Evolutionary conservation across 2,113 vertebrate genomes (phyloP).

Genomic region (Atlantisia rogersi): DNA sequence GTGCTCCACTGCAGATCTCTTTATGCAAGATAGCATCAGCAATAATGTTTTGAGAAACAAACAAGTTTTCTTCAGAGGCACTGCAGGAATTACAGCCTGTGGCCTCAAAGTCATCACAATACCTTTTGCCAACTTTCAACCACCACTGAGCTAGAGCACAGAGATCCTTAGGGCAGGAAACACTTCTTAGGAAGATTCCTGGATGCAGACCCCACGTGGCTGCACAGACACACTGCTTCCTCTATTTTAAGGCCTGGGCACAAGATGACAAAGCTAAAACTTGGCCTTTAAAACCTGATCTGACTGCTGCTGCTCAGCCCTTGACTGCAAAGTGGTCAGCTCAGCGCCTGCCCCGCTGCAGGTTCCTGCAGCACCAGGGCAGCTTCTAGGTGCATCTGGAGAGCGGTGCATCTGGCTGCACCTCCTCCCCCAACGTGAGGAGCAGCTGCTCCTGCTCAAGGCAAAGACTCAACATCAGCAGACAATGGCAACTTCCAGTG

Average conservation of each 20-base stretch:
- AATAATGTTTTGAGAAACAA: background rate
- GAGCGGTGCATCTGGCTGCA: rapidly evolving
- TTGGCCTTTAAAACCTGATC: background rate
- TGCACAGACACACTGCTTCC: background rate
- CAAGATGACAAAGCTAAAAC: background rate
- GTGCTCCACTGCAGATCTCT: too few species aligned
- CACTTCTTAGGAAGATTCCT: background rate
- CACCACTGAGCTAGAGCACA: rapidly evolving
- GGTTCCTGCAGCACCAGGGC: rapidly evolving
- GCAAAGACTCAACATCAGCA: background rate
- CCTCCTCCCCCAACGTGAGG: rapidly evolving
- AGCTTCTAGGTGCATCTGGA: background rate
- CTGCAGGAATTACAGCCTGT: background rate
- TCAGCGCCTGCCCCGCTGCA: too few species aligned
- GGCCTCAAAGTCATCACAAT: background rate
- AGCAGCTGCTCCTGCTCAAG: background rate
- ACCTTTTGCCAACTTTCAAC: background rate
- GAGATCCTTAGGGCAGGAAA: background rate
- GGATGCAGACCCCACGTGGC: background rate
- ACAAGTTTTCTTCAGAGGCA: background rate
- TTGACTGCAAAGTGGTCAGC: background rate
- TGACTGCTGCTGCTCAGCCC: background rate
- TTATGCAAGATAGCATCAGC: background rate
- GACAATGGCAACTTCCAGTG: background rate
- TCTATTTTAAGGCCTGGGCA: background rate